Evolutionary conservation across 53 echinoderm and acorn worm genomes (phyloP).

Genomic region (Luidia sarsii): DNA sequence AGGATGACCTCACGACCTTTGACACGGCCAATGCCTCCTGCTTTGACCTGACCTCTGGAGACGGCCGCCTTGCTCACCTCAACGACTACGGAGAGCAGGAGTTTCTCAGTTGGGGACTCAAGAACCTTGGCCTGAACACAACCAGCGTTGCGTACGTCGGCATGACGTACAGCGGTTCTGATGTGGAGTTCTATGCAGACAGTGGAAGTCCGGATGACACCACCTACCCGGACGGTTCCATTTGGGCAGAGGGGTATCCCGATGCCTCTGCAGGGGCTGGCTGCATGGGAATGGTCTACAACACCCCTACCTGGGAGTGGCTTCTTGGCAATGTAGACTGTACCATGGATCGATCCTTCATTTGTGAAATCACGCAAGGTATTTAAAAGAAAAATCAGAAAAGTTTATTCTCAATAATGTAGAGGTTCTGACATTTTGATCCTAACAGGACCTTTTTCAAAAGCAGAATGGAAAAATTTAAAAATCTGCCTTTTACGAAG

Average conservation of each 20-base stretch:
- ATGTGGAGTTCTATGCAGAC: slow-evolving; percentile 18
- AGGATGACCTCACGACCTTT: slow-evolving; percentile 14
- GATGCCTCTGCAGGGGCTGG: slow-evolving; percentile 2
- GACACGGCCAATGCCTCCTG: slow-evolving; percentile 66
- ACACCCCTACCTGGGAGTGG: slow-evolving; percentile 55
- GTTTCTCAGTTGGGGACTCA: slow-evolving; percentile 71
- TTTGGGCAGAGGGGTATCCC: slow-evolving; percentile 69
- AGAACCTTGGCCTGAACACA: slow-evolving; percentile 18
- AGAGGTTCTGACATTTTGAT: no score
- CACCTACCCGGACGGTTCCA: slow-evolving; percentile 56
- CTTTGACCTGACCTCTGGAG: slow-evolving; percentile 52
- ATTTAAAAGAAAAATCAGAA: background rate
- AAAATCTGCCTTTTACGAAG: background rate
- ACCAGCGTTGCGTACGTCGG: slow-evolving; percentile 45
- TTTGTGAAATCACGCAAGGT: slow-evolving; percentile 82
- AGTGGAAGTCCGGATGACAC: slow-evolving; percentile 20
- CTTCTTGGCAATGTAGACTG: slow-evolving; percentile 71
- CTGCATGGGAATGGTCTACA: slow-evolving; percentile 73
- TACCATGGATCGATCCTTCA: slow-evolving; percentile 46
- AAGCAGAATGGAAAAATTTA: background rate
- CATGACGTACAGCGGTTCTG: slow-evolving; percentile 41
- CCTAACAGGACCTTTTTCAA: no score
- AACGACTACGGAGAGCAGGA: slow-evolving; percentile 68
- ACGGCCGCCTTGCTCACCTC: slow-evolving; percentile 66
- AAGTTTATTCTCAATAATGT: background rate